These are phyloP conservation scores for Ganaspis brasiliensis DNA, from an alignment of 2,888 invertebrate genomes.

Conservation along the genomic window DNA sequence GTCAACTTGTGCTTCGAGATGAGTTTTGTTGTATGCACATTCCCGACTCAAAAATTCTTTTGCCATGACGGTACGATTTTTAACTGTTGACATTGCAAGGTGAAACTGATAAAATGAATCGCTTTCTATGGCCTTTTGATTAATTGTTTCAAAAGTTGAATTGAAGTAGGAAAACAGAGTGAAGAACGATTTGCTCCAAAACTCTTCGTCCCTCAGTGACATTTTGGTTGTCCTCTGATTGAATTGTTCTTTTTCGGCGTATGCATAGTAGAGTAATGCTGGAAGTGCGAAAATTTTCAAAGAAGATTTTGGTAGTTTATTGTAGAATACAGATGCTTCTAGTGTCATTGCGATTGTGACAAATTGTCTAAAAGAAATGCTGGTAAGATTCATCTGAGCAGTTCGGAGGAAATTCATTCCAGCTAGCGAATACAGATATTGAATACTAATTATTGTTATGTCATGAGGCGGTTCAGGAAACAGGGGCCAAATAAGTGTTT, in stretches of 20 bases:
- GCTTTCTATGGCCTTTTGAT: background rate
- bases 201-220: too few species aligned
- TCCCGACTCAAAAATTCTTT: background rate
- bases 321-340: background rate
- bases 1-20: background rate
- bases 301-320: background rate
- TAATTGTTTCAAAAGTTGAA: background rate
- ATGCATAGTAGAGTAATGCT: background rate
- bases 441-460: background rate
- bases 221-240: too few species aligned
- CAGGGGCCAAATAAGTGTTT: background rate
- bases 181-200: background rate
- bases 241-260: background rate
- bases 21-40: background rate
- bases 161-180: background rate
- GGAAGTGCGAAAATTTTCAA: background rate
- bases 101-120: background rate
- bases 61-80: background rate
- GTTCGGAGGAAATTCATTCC: background rate
- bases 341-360: background rate
- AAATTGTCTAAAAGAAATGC: background rate
- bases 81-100: background rate
- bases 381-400: background rate
- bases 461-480: background rate
- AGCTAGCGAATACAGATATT: background rate